Conservation (phyloP, 2,113 vertebrate genomes). For the Neodontobutis hainanensis region DNA sequence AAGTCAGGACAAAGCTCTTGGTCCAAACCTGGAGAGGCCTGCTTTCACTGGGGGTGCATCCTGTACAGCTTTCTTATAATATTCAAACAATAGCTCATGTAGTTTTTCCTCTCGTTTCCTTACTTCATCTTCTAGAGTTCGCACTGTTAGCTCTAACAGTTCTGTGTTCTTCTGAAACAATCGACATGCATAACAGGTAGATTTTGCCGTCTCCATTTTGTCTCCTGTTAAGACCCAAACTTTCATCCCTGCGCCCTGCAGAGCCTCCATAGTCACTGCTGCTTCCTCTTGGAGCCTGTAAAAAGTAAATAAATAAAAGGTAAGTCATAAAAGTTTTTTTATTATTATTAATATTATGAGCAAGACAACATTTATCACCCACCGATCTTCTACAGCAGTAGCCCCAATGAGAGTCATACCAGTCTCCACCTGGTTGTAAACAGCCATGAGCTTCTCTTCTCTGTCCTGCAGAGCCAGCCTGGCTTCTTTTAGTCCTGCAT, state of each 20-base stretch:
- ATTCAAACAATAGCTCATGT: constrained; percentile 89
- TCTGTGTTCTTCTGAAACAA: constrained; percentile 92
- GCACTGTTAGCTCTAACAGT: constrained; percentile 89
- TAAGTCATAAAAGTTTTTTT: neutral
- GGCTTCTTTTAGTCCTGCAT: constrained; percentile 83
- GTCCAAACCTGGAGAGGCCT: constrained; percentile 82
- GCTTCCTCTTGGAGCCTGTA: constrained; percentile 92
- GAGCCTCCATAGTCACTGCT: constrained; percentile 92
- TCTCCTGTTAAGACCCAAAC: constrained; percentile 97
- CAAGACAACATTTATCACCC: constrained; percentile 29
- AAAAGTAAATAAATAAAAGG: neutral
- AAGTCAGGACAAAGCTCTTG: neutral
- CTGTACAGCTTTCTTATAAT: constrained; percentile 88
- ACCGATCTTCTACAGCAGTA: constrained; percentile 98
- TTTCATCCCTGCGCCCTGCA: constrained; percentile 93
- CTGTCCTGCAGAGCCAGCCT: constrained; percentile 92
- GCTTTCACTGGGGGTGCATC: constrained; percentile 81
- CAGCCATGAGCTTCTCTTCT: constrained; percentile 89
- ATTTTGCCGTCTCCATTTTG: constrained; percentile 98
- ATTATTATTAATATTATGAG: neutral
- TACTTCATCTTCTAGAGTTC: constrained; percentile 79
- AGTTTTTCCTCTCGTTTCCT: constrained; percentile 84
- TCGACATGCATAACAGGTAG: constrained; percentile 94
- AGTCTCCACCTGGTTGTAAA: constrained; percentile 91
- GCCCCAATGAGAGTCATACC: constrained; percentile 95